Base-by-base conservation (phyloP, 1,140 invertebrate species). In the Meloidogyne floridensis region DNA sequence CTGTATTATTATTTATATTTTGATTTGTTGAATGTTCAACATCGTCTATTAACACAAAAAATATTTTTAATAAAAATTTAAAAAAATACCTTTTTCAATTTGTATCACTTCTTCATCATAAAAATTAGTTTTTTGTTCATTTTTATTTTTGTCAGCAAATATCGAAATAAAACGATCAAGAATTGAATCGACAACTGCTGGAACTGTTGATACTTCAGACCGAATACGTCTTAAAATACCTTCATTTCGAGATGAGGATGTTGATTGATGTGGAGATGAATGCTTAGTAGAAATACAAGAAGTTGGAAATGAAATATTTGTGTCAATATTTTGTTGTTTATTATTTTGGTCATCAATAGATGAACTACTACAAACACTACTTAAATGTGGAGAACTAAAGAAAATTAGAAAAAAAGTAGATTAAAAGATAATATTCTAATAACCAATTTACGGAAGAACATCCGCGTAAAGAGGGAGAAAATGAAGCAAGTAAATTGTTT, bases 211-310 rank as follows among this genome's bases (percentile, higher is more conserved):
- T n/a, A n/a, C 59, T 18, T 65, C 59, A 6, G 59, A 65, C n/a
- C 59, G n/a, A 8, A 65, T 65, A n/a, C 59, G 59, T 18, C n/a
- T 65, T 7, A 65, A 65, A 18, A 65, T 65, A n/a, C 59, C 59
- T 65, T 65, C 59, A 65, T 15, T 65, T n/a, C 10, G 59, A 65
- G 11, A 42, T 11, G 43, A 20, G 20, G n/a, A 53, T 69, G 54
- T 20, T 47, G 51, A 79, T 77, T 10, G 54, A 6, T 8, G 69
- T 54, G 76, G 51, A 70, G 32, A 51, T 20, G 51, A 53, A 56
- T 81, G 76, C 18, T 72, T 73, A 32, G 54, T 77, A 51, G 51
- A 43, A 70, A 77, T 47, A 79, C 70, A 47, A 13, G 73, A 77
- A 42, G 51, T 65, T 15, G 56, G 47, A 8, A 59, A 77, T 42